These are phyloP conservation scores for Tolmerus cingulatus DNA, from an alignment of 2,888 invertebrate species.

Conservation along the genomic window DNA sequence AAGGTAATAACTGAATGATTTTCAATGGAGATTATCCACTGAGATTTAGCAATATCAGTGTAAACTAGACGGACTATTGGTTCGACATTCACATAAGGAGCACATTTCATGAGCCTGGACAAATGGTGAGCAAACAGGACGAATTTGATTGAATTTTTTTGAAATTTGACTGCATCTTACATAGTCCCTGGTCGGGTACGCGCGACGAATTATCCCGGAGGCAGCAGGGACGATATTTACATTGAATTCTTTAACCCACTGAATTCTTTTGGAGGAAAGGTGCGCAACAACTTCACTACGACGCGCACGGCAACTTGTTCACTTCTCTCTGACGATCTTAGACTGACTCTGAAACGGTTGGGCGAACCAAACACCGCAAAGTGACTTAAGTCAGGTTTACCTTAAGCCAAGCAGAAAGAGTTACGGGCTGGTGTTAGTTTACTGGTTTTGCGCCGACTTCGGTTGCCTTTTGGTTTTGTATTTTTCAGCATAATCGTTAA, in stretches of 20 bases:
- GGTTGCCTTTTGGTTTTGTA: slow-evolving; percentile 33
- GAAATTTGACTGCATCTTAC: not conserved
- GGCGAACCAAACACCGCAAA: slow-evolving; percentile 40
- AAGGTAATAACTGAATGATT: not conserved
- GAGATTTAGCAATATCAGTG: not conserved
- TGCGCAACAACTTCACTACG: slow-evolving; percentile 25
- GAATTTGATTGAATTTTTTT: not conserved
- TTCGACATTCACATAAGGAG: slow-evolving; percentile 26
- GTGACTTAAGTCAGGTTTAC: slow-evolving; percentile 49
- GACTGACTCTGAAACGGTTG: slow-evolving; percentile 43
- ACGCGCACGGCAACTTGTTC: slow-evolving; percentile 42
- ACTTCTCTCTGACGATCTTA: slow-evolving; percentile 34
- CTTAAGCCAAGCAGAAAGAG: slow-evolving; percentile 47
- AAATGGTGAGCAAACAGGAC: not conserved
- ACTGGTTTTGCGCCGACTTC: slow-evolving; percentile 32
- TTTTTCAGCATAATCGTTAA: not conserved
- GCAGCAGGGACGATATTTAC: not conserved
- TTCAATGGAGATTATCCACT: not conserved
- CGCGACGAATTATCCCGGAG: not conserved
- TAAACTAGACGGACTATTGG: not conserved
- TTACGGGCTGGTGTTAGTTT: slow-evolving; percentile 27
- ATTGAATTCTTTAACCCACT: slow-evolving; percentile 41
- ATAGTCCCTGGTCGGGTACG: not conserved
- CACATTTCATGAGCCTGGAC: slow-evolving; percentile 15
- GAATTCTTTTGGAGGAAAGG: slow-evolving; percentile 10